Conservation (phyloP, 2,888 invertebrate species). For the Gerris lacustris region DNA sequence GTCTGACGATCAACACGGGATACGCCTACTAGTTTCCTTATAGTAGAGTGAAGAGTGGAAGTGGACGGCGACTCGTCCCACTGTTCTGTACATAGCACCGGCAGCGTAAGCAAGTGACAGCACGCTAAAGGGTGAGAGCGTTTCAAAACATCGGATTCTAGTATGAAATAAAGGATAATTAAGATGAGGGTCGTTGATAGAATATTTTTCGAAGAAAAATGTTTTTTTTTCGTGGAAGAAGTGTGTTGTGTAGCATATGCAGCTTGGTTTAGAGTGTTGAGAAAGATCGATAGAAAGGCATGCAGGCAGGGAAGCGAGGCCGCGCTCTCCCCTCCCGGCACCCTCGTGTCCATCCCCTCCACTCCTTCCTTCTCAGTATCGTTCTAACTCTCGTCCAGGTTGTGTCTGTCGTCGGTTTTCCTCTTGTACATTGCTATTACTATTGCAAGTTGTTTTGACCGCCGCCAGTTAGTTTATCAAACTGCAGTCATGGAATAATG, state of each 20-base stretch:
- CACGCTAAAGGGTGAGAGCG: too few relatives aligned
- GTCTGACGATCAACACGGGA: neutral
- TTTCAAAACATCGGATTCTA: too few relatives aligned
- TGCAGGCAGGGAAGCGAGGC: neutral
- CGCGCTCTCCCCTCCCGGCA: neutral
- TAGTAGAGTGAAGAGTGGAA: too few relatives aligned
- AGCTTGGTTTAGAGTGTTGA: neutral
- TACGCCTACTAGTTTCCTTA: neutral
- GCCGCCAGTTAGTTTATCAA: too few relatives aligned
- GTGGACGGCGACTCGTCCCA: too few relatives aligned
- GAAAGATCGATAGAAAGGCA: constrained; percentile 1
- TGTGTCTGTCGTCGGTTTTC: too few relatives aligned
- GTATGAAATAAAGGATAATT: too few relatives aligned
- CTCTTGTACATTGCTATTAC: too few relatives aligned
- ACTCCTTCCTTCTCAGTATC: neutral
- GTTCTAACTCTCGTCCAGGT: neutral
- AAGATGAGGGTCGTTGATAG: too few relatives aligned
- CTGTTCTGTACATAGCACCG: too few relatives aligned
- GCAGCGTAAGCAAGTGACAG: too few relatives aligned
- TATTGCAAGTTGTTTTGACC: too few relatives aligned
- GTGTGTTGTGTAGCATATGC: neutral
- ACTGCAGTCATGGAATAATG: constrained; percentile 2
- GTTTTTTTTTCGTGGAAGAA: neutral
- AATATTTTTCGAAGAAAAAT: neutral
- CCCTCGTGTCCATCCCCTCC: neutral